phyloP scores from a whole-genome alignment of 2,888 invertebrate species.

The Tipula vernalis region DNA sequence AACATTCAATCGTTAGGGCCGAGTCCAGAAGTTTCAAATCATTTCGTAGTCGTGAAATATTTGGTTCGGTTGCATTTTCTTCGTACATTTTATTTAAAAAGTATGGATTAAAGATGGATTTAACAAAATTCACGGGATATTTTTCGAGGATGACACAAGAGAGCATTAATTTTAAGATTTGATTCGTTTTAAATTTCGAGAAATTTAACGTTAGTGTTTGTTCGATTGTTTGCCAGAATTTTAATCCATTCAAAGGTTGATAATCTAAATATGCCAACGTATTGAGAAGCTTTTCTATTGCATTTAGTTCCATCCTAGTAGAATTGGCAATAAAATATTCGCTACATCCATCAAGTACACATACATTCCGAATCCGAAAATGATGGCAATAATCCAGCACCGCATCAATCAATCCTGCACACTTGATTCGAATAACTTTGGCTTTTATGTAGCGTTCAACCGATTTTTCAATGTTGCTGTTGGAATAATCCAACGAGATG shows the following conservation, averaged over 20 bases:
- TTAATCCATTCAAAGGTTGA: slow-evolving; percentile 36
- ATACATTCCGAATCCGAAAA: slow-evolving; percentile 42
- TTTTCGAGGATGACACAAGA: slow-evolving; percentile 48
- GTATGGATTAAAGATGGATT: slow-evolving; percentile 45
- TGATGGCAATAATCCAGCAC: slow-evolving; percentile 49
- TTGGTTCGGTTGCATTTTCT: slow-evolving; percentile 27
- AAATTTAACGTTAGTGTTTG: slow-evolving; percentile 41
- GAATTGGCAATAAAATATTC: slow-evolving; percentile 42
- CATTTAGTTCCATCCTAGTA: slow-evolving; percentile 37
- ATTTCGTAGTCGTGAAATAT: slow-evolving; percentile 36
- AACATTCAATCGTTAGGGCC: slow-evolving; percentile 48
- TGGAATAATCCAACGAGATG: slow-evolving; percentile 41
- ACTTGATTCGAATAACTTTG: slow-evolving; percentile 37
- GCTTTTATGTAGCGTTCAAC: slow-evolving; percentile 48
- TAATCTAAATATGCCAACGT: slow-evolving; percentile 49
- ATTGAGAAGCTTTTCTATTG: slow-evolving; percentile 43
- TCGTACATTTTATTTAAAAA: slow-evolving; percentile 44
- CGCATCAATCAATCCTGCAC: slow-evolving; percentile 44
- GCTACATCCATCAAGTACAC: slow-evolving; percentile 45
- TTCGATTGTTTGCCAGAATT: slow-evolving; percentile 47
- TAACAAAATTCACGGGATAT: slow-evolving; percentile 46
- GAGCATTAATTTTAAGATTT: slow-evolving; percentile 47
- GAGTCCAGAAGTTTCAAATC: slow-evolving; percentile 50
- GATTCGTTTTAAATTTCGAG: slow-evolving; percentile 41
- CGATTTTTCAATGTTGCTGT: slow-evolving; percentile 43